A percentile compares a stretch with the other conserved stretches of the same genome.
Conservation (phyloP, 2,888 invertebrate genomes). For the Perithous albicinctus region DNA sequence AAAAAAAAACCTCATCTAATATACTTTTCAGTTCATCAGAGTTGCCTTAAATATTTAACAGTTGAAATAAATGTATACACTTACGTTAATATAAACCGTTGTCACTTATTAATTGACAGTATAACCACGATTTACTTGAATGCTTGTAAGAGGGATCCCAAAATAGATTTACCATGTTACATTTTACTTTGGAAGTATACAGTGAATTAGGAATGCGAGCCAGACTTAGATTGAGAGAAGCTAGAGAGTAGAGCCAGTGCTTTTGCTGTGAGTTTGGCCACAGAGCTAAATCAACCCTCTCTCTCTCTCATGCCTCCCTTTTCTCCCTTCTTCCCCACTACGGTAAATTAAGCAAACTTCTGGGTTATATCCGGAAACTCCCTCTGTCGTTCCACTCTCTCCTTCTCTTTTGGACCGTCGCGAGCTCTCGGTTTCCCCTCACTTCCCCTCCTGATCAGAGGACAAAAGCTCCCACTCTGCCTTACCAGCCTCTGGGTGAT, state of each 20-base stretch:
- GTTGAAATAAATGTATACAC: too few species aligned
- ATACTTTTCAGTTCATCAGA: too few species aligned
- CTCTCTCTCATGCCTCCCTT: slow-evolving; percentile 30
- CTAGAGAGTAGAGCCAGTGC: slow-evolving; percentile 18
- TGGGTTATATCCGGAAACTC: slow-evolving; percentile 59
- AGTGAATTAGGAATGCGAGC: slow-evolving; percentile 53
- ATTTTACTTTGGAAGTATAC: background rate
- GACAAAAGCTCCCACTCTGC: slow-evolving; percentile 28
- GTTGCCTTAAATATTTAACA: too few species aligned
- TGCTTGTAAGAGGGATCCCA: background rate
- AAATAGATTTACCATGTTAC: background rate
- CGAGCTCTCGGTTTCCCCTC: slow-evolving; percentile 32
- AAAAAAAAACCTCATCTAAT: too few species aligned
- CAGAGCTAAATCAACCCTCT: slow-evolving; percentile 56
- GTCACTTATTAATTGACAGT: too few species aligned
- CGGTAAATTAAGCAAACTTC: slow-evolving; percentile 68
- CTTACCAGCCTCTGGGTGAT: slow-evolving; percentile 47
- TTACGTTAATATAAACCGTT: too few species aligned
- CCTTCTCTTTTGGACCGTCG: too few species aligned
- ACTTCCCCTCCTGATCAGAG: slow-evolving; percentile 35
- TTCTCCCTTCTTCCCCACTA: slow-evolving; percentile 34
- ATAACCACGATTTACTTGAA: too few species aligned
- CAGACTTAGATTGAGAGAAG: slow-evolving; percentile 46
- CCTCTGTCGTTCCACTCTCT: slow-evolving; percentile 24
- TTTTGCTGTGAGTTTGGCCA: slow-evolving; percentile 44